Conservation (phyloP, 2,797 vertebrate species). For the Tragopan temminckii region DNA sequence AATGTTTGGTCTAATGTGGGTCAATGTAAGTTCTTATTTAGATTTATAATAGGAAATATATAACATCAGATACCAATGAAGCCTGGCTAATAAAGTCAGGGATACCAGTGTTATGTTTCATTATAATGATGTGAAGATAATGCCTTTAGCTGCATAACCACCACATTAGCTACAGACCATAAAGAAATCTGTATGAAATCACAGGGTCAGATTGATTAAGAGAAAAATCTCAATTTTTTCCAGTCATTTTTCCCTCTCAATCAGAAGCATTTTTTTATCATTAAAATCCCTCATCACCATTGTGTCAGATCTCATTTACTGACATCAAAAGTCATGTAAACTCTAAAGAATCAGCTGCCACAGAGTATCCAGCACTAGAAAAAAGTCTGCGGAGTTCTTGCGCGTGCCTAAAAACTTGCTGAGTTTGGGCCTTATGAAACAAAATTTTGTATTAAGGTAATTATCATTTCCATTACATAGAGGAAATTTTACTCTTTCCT, state of each 20-base stretch:
- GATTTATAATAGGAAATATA: slow-evolving; percentile 83
- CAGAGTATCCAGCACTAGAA: background rate
- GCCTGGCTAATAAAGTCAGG: slow-evolving; percentile 72
- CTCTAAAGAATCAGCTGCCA: background rate
- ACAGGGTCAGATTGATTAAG: slow-evolving; percentile 71
- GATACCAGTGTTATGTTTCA: slow-evolving; percentile 77
- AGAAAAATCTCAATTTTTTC: background rate
- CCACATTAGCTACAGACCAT: slow-evolving; percentile 79
- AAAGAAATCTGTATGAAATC: slow-evolving; percentile 79
- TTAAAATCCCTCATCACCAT: background rate
- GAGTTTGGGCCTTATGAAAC: slow-evolving; percentile 19
- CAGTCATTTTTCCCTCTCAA: slow-evolving; percentile 8
- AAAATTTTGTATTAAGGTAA: slow-evolving; percentile 3
- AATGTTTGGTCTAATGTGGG: slow-evolving; percentile 83
- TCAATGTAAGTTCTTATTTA: slow-evolving; percentile 84
- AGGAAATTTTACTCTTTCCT: background rate
- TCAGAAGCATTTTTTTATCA: slow-evolving; percentile 39
- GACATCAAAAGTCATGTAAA: background rate
- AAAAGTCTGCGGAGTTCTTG: background rate
- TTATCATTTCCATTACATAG: background rate
- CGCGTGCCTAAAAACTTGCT: background rate
- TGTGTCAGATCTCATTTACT: slow-evolving; percentile 4
- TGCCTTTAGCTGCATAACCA: slow-evolving; percentile 81
- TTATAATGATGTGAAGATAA: slow-evolving; percentile 83
- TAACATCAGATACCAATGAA: slow-evolving; percentile 72